phyloP scores from a whole-genome alignment of 1,140 invertebrate species.

The Nasonia giraulti region DNA sequence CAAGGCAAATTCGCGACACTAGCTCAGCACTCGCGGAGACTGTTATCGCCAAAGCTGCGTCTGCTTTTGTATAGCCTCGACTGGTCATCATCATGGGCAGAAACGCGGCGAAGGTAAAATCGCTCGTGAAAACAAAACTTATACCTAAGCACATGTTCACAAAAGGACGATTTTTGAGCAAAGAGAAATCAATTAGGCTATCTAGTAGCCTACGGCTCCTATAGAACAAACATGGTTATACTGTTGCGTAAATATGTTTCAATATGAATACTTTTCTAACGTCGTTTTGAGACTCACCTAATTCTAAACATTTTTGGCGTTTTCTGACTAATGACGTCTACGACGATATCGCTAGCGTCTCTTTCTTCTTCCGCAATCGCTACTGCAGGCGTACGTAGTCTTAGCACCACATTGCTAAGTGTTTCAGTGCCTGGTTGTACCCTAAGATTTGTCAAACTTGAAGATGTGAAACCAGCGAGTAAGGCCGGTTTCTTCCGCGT shows the following conservation, averaged over 20 bases:
- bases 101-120: slow-evolving; percentile 66
- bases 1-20: slow-evolving; percentile 63
- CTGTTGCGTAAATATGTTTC: not conserved
- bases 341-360: not conserved
- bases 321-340: slow-evolving; percentile 11
- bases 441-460: slow-evolving; percentile 64
- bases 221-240: not conserved
- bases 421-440: slow-evolving; percentile 58
- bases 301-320: slow-evolving; percentile 12
- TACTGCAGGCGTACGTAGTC: not conserved
- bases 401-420: slow-evolving; percentile 55
- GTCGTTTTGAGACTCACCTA: slow-evolving; percentile 5
- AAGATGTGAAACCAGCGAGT: slow-evolving; percentile 54
- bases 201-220: slow-evolving; percentile 53
- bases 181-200: slow-evolving; percentile 64
- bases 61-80: slow-evolving; percentile 60
- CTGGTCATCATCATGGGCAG: slow-evolving; percentile 69
- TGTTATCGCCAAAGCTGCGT: slow-evolving; percentile 66
- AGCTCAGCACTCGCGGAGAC: slow-evolving; percentile 65
- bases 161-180: slow-evolving; percentile 65
- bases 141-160: slow-evolving; percentile 66
- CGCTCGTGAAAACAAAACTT: slow-evolving; percentile 66
- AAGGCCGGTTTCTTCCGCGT: slow-evolving; percentile 1
- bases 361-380: slow-evolving; percentile 26
- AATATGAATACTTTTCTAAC: not conserved